Percentiles rank a stretch among this genome's conserved stretches.
Conservation (phyloP, 2,888 invertebrate species). For the Stenchaetothrips biformis region DNA sequence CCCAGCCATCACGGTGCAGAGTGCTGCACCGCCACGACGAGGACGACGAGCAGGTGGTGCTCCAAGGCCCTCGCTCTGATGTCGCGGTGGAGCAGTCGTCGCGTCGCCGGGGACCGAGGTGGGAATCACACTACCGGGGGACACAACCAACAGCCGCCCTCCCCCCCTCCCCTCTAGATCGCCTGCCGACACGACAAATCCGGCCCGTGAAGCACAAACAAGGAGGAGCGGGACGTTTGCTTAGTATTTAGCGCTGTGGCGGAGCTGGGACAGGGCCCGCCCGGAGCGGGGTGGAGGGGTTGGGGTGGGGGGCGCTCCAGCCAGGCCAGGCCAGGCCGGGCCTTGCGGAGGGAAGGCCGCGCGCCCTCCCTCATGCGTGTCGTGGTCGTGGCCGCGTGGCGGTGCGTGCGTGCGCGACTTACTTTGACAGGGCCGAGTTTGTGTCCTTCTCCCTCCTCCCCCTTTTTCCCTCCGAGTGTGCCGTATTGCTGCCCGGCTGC, state of each 20-base stretch:
- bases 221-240: neutral
- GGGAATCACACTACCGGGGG: neutral
- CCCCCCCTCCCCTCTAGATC: neutral
- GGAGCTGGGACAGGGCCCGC: too few species aligned
- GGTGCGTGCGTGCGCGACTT: too few species aligned
- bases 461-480: too few species aligned
- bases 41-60: neutral
- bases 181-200: neutral
- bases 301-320: neutral
- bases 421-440: too few species aligned
- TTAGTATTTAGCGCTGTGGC: neutral
- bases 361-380: too few species aligned
- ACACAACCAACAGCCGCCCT: neutral
- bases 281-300: neutral
- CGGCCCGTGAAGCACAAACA: neutral
- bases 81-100: neutral
- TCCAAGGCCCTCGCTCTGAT: neutral
- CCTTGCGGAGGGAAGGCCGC: too few species aligned
- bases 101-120: neutral
- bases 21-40: neutral
- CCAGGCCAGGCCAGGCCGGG: too few species aligned
- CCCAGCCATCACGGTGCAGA: neutral
- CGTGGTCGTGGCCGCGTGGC: too few species aligned
- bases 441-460: too few species aligned
- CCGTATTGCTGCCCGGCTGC: too few species aligned